These are phyloP conservation scores for Chironomus tepperi DNA, from an alignment of 1,140 invertebrate species.

Conservation along the genomic window DNA sequence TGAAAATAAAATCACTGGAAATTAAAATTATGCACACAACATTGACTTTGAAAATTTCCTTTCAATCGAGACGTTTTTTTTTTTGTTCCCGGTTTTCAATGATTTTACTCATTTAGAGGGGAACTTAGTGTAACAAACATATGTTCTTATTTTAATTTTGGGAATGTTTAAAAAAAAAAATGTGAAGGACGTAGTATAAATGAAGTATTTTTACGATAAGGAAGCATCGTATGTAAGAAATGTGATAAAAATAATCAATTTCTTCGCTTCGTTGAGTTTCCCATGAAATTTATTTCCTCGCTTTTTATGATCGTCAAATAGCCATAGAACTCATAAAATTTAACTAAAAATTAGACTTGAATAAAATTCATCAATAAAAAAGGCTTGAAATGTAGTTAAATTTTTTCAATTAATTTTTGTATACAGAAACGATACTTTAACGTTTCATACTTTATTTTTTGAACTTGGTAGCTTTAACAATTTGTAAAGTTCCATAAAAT, in stretches of 20 bases:
- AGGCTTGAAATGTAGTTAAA: constrained; percentile 7
- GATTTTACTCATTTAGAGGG: too few species aligned
- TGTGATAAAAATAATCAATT: constrained; percentile 23
- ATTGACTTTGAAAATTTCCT: constrained; percentile 21
- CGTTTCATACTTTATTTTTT: constrained; percentile 4
- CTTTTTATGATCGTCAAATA: neutral
- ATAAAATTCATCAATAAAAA: neutral
- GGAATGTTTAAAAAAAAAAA: neutral
- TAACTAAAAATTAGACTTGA: neutral
- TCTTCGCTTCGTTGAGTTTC: neutral
- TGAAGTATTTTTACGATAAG: neutral
- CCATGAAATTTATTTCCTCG: constrained; percentile 15
- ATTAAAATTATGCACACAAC: constrained; percentile 8
- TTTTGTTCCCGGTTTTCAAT: too few species aligned
- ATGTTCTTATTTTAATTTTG: constrained; percentile 1
- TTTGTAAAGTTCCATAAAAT: constrained; percentile 22
- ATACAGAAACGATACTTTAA: neutral
- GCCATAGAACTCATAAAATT: neutral
- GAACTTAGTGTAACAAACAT: neutral
- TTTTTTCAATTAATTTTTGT: neutral
- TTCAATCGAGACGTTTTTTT: neutral
- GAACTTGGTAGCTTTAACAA: constrained; percentile 17
- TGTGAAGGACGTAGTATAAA: neutral
- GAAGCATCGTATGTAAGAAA: neutral
- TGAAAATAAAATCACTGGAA: too few species aligned